Percentiles rank a stretch among this genome's conserved stretches.
phyloP scores from a whole-genome alignment of 2,888 invertebrate genomes.

The Caenorhabditis drosophilae region DNA sequence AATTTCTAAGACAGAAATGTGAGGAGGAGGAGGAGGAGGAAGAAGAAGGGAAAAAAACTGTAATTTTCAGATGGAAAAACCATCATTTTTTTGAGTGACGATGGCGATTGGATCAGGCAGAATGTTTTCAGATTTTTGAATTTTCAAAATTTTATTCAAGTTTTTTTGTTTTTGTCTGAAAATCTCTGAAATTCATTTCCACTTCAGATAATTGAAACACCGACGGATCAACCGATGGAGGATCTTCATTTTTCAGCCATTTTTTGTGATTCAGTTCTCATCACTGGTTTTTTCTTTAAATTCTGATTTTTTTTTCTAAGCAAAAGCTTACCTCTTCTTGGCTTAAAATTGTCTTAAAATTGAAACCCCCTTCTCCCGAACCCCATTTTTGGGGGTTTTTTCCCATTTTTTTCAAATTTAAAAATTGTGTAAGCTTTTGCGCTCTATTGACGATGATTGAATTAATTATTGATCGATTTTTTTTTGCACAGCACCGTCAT shows the following conservation, averaged over 20 bases:
- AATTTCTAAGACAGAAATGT: conserved; percentile 3
- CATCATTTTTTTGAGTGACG: no score
- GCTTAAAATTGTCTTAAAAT: no score
- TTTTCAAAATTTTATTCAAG: background rate
- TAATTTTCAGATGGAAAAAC: background rate
- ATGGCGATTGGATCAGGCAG: background rate
- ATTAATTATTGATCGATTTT: no score
- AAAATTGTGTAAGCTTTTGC: no score
- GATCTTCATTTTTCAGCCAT: conserved; percentile 23
- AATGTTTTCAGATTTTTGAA: background rate
- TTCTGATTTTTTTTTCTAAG: no score
- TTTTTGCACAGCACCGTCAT: conserved; percentile 33
- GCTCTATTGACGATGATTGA: no score
- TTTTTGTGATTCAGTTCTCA: conserved; percentile 24
- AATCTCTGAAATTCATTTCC: no score
- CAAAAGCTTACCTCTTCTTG: no score
- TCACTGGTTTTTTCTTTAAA: no score
- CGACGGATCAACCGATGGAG: conserved; percentile 5
- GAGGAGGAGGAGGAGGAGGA: conserved; percentile 16
- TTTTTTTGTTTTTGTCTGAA: background rate
- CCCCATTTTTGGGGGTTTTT: no score
- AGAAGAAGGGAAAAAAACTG: background rate
- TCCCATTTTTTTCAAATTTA: no score
- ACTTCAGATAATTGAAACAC: background rate
- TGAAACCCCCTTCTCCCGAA: no score